phyloP scores from a whole-genome alignment of 2,888 invertebrate genomes.

The Unio delphinus region DNA sequence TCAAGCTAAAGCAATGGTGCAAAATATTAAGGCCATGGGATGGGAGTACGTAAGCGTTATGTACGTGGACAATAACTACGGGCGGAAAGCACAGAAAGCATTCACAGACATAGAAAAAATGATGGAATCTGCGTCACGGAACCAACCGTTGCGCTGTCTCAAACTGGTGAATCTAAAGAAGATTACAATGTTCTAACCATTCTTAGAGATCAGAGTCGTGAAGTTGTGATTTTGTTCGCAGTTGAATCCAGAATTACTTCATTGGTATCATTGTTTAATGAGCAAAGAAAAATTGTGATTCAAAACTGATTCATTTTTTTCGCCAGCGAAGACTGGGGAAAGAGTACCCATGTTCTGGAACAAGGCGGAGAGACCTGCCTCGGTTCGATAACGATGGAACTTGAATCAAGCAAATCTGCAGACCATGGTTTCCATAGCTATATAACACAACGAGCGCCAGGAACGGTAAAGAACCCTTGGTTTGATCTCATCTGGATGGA shows the following conservation, averaged over 20 bases:
- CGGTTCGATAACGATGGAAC: slow-evolving; percentile 39
- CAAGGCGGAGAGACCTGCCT: slow-evolving; percentile 25
- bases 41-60: slow-evolving; percentile 54
- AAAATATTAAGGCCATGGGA: slow-evolving; percentile 36
- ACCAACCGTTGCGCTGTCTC: slow-evolving; percentile 26
- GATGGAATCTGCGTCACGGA: slow-evolving; percentile 49
- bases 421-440: slow-evolving; percentile 5
- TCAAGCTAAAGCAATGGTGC: slow-evolving; percentile 15
- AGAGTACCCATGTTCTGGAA: slow-evolving; percentile 23
- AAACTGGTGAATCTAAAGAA: slow-evolving; percentile 17
- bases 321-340: slow-evolving; percentile 51
- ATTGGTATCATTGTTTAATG: slow-evolving; percentile 30
- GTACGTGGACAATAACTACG: slow-evolving; percentile 54
- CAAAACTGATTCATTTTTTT: slow-evolving; percentile 38
- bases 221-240: slow-evolving; percentile 55
- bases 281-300: slow-evolving; percentile 3
- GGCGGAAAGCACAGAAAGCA: slow-evolving; percentile 43
- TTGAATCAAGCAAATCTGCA: slow-evolving; percentile 11
- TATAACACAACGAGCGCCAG: slow-evolving; percentile 7
- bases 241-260: slow-evolving; percentile 32
- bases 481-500: slow-evolving; percentile 50
- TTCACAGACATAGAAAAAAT: slow-evolving; percentile 32
- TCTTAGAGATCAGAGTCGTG: slow-evolving; percentile 17
- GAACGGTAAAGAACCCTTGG: slow-evolving; percentile 41
- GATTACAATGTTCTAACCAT: slow-evolving; percentile 15